A percentile compares a stretch with the other conserved stretches of the same genome.
Conservation (phyloP, 2,888 invertebrate genomes). For the Archaeoteleia sp. region DNA sequence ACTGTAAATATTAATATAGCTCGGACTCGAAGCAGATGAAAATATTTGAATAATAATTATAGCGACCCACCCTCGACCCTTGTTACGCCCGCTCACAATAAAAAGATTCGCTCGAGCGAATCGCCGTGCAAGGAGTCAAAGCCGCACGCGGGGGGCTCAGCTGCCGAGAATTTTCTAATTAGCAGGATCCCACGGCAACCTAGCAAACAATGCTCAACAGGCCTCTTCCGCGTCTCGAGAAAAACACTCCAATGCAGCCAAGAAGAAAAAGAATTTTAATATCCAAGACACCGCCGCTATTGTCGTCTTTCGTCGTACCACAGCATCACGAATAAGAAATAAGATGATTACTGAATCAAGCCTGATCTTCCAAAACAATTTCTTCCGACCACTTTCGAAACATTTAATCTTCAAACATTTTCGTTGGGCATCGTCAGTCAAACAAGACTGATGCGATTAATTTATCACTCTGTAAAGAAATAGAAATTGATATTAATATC, state of each 20-base stretch:
- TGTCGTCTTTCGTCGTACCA: constrained; percentile 13
- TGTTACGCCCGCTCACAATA: constrained; percentile 56
- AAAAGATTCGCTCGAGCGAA: constrained; percentile 20
- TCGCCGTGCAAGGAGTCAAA: constrained; percentile 28
- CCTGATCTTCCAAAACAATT: too few relatives aligned
- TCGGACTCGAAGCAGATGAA: constrained; percentile 60
- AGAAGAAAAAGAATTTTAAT: constrained; percentile 48
- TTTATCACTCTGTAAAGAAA: too few relatives aligned
- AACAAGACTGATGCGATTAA: too few relatives aligned
- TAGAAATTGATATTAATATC: too few relatives aligned
- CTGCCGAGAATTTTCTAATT: constrained; percentile 71
- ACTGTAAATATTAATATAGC: constrained; percentile 70
- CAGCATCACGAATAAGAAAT: background rate
- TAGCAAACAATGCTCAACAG: constrained; percentile 62
- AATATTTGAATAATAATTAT: constrained; percentile 73
- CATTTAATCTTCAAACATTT: too few relatives aligned
- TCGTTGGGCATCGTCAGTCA: too few relatives aligned
- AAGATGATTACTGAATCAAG: too few relatives aligned
- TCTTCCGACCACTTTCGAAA: too few relatives aligned
- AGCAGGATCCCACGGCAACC: constrained; percentile 64
- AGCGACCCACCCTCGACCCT: constrained; percentile 57
- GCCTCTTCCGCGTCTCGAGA: constrained; percentile 54
- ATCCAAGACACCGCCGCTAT: constrained; percentile 34
- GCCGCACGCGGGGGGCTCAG: constrained; percentile 54
- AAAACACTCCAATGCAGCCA: constrained; percentile 44